These are phyloP conservation scores for Rhogogaster chlorosoma DNA, from an alignment of 2,888 invertebrate genomes.

Conservation along the genomic window DNA sequence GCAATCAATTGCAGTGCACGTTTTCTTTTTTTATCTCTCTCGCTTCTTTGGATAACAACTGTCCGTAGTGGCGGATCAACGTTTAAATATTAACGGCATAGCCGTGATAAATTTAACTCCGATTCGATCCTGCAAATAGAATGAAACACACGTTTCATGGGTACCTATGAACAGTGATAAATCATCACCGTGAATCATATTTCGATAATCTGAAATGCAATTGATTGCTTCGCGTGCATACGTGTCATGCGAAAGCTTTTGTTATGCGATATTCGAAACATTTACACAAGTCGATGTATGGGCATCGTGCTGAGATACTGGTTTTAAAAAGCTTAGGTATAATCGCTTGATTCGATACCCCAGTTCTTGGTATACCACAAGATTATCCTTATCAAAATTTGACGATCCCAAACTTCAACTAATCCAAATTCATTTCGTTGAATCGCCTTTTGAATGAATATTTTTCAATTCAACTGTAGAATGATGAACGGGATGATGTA, in stretches of 20 bases:
- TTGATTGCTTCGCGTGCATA: constrained; percentile 65
- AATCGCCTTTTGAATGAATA: not conserved
- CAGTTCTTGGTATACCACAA: not conserved
- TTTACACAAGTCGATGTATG: not conserved
- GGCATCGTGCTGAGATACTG: not conserved
- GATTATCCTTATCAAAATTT: not conserved
- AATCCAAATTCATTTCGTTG: not conserved
- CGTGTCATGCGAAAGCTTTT: constrained; percentile 31
- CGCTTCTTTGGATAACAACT: not conserved
- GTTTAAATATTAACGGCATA: constrained; percentile 29
- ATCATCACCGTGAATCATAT: constrained; percentile 41
- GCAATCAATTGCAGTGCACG: not conserved
- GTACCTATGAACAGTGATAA: constrained; percentile 23
- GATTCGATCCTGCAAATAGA: constrained; percentile 26
- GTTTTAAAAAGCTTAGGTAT: not conserved
- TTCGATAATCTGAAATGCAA: constrained; percentile 68
- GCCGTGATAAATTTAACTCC: constrained; percentile 27
- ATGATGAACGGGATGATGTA: not conserved
- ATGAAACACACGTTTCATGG: not conserved
- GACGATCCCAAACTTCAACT: not conserved
- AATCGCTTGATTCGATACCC: not conserved
- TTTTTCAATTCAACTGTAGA: not conserved
- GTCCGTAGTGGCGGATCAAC: not conserved
- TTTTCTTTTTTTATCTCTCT: not conserved
- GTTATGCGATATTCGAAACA: constrained; percentile 10